A percentile compares a stretch with the other conserved stretches of the same genome.
Conservation (phyloP, 2,797 vertebrate genomes). For the Ficedula albicollis region DNA sequence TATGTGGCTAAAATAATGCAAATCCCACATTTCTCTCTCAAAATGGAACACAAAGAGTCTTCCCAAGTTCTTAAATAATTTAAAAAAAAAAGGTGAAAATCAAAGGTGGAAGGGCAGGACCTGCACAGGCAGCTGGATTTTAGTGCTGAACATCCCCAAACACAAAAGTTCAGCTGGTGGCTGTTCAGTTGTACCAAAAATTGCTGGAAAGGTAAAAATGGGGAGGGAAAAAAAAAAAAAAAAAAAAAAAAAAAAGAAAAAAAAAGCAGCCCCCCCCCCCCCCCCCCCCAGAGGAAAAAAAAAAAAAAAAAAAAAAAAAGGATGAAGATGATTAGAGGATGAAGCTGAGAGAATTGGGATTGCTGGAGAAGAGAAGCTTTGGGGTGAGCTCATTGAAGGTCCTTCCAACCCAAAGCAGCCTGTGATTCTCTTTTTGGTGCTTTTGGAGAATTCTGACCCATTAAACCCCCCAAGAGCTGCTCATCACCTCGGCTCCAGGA, state of each 20-base stretch:
- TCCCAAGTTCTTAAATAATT: neutral
- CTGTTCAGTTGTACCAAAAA: neutral
- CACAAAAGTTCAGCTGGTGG: neutral
- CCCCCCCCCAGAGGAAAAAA: too few relatives aligned
- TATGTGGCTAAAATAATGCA: neutral
- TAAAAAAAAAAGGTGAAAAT: neutral
- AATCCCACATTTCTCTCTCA: neutral
- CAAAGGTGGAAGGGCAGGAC: neutral
- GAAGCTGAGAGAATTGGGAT: neutral
- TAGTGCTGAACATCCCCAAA: neutral
- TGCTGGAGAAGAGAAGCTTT: neutral
- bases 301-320: too few relatives aligned
- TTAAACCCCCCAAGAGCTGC: neutral
- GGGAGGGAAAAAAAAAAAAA: too few relatives aligned
- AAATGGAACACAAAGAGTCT: neutral
- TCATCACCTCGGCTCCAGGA: fast-evolving
- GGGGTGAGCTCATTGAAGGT: neutral
- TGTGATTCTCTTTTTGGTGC: neutral
- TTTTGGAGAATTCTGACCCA: neutral
- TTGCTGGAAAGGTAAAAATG: neutral
- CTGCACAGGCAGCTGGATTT: neutral
- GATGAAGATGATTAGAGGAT: neutral
- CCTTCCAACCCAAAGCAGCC: neutral
- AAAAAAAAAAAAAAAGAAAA: too few relatives aligned
- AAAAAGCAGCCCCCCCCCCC: too few relatives aligned